These are phyloP conservation scores for Urocynchramus pylzowi DNA, from an alignment of 2,113 vertebrate species.

Conservation along the genomic window DNA sequence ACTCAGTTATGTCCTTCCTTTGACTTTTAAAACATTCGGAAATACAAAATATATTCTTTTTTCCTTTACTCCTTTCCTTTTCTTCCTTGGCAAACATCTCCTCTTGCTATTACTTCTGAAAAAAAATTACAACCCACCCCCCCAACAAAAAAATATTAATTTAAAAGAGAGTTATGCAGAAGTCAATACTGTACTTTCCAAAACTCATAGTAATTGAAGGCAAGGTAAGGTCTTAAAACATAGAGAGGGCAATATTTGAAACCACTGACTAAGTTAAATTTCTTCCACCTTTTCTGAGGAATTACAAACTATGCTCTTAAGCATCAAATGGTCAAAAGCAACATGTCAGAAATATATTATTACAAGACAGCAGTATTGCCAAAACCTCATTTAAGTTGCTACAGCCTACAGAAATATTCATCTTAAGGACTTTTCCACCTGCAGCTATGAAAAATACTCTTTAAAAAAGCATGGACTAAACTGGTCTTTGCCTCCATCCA, in stretches of 20 bases:
- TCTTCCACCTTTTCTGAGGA: neutral
- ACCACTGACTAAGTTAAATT: neutral
- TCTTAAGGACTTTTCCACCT: neutral
- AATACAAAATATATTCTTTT: neutral
- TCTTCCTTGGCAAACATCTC: neutral
- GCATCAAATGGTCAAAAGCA: neutral
- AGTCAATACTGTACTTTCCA: neutral
- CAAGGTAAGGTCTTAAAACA: neutral
- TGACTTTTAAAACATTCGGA: neutral
- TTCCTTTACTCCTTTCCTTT: neutral
- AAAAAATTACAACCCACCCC: neutral
- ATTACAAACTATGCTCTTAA: neutral
- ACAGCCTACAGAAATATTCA: neutral
- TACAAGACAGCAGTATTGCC: neutral
- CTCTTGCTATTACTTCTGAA: neutral
- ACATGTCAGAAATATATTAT: neutral
- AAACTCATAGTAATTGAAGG: neutral
- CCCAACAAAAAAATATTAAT: neutral
- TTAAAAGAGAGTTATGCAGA: neutral
- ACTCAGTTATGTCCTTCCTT: neutral
- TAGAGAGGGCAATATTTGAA: neutral
- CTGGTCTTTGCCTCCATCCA: neutral
- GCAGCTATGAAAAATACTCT: neutral
- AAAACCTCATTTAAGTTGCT: neutral
- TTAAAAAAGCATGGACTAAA: neutral